Base-by-base conservation (phyloP, 2,888 invertebrate species). In the Tetropium fuscum region DNA sequence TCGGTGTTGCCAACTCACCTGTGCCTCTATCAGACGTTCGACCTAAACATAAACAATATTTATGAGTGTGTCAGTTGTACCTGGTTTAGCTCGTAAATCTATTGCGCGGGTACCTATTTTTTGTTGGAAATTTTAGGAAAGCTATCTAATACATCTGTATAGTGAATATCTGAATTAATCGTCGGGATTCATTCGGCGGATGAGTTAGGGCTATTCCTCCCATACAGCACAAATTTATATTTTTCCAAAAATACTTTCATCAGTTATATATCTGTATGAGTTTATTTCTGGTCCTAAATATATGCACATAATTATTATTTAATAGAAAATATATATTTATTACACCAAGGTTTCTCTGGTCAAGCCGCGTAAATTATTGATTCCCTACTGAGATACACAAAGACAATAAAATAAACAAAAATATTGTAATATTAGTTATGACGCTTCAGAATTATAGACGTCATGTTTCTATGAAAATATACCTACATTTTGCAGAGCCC, bases 11-110 rank as follows among this genome's bases (percentile, higher is more conserved):
- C 80, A 77, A 72, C 70, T 79, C 75, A 75, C 75, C 76, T 76
- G 76, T 67, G 66, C 70, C 70, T 74, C n/a, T n/a, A n/a, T n/a
- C 71, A 73, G 73, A 73, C 73, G 70, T 73, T 70, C 72, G 69
- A 72, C 70, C 77, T 75, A 77, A 80, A 80, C 81, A 81, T 81
- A 81, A 81, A 81, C 80, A 80, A 81, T 81, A 82, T 81, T 82
- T 81, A 82, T 81, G 80, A 79, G 75, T 76, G 73, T 79, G 81
- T 81, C 82, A 81, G 80, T 75, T 78, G 78, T 78, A 78, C 79
- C 80, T 72, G 79, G 77, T 80, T 80, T 74, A 69, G 75, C 72
- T 80, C 80, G 78, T 82, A 81, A 81, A 82, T 81, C 81, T 80
- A 79, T 79, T 77, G 75, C 73, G 64, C 73, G 64, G 70, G 70